Conservation (phyloP, 2,113 vertebrate species). For the Silurus glanis region DNA sequence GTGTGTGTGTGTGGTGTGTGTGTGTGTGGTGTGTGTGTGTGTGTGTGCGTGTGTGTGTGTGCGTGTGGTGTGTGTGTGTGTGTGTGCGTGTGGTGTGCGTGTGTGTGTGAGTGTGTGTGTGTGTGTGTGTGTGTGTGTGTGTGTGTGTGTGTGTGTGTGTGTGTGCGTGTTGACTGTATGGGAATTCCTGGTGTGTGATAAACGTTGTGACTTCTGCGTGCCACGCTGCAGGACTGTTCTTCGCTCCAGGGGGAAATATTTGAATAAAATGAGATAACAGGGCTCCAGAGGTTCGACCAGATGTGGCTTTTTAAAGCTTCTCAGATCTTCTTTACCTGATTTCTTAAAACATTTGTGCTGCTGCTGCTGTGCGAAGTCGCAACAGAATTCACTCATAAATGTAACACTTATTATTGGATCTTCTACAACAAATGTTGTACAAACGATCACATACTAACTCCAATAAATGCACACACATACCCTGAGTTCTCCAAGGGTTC, state of each 20-base stretch:
- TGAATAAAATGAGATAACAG: conserved; percentile 31
- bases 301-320: conserved; percentile 13
- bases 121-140: background rate
- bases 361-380: background rate
- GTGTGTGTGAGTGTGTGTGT: background rate
- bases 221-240: background rate
- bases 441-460: background rate
- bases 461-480: background rate
- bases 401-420: background rate
- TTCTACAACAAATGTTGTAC: background rate
- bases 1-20: too few species aligned
- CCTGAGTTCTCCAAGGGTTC: background rate
- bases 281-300: conserved; percentile 8
- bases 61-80: too few species aligned
- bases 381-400: background rate
- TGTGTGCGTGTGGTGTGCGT: too few species aligned
- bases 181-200: background rate
- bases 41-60: too few species aligned
- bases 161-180: background rate
- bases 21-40: too few species aligned
- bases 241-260: conserved; percentile 20
- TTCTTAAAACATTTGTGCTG: background rate
- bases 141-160: background rate
- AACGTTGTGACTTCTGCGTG: background rate
- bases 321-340: background rate